phyloP scores from a whole-genome alignment of 1,140 invertebrate genomes.

The Drosophila sp. region DNA sequence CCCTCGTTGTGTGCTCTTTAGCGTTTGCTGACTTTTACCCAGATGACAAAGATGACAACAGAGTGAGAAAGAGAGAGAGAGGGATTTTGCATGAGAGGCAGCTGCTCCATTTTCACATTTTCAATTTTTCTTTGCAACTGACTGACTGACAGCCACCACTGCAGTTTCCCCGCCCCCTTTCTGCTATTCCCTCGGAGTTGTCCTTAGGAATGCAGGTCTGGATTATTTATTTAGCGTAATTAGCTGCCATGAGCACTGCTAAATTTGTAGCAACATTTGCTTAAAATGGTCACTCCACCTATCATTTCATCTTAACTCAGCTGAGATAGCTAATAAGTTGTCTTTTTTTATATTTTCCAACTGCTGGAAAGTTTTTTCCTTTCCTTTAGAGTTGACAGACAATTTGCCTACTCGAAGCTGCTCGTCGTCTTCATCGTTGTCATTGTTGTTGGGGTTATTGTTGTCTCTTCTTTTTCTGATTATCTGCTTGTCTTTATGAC shows the following conservation, averaged over 20 bases:
- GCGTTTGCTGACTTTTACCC: conserved; percentile 77
- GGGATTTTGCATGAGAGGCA: conserved; percentile 42
- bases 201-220: conserved; percentile 22
- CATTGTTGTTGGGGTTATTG: too few relatives aligned
- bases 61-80: conserved; percentile 5
- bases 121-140: conserved; percentile 34
- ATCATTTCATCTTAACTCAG: conserved; percentile 9
- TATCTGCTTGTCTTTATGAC: conserved; percentile 29
- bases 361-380: conserved; percentile 13
- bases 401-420: conserved; percentile 68
- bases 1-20: conserved; percentile 64
- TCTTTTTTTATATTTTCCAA: conserved; percentile 50
- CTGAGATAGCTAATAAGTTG: conserved; percentile 71
- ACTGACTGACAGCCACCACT: conserved; percentile 29
- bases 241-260: conserved; percentile 37
- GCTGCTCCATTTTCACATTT: conserved; percentile 71
- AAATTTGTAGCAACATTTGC: conserved; percentile 43
- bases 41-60: conserved; percentile 30
- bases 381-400: conserved; percentile 11
- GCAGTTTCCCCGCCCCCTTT: background rate
- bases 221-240: conserved; percentile 57
- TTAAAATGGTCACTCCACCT: conserved; percentile 3
- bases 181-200: background rate
- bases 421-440: conserved; percentile 23
- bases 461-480: conserved; percentile 23